These are phyloP conservation scores for Bos taurus DNA, from an alignment of 2,113 vertebrate genomes.

Conservation along the genomic window DNA sequence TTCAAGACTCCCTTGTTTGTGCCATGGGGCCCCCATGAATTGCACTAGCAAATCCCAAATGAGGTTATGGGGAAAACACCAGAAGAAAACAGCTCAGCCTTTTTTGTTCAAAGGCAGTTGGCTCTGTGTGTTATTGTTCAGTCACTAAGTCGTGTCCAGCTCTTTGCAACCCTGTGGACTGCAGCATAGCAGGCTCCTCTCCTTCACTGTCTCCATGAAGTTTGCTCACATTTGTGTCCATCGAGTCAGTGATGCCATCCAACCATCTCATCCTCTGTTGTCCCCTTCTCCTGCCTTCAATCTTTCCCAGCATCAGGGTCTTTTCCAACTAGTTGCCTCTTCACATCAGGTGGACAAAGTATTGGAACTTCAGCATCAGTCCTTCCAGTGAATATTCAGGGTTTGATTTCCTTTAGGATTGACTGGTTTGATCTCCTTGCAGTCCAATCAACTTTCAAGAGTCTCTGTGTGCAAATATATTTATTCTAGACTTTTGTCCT, in stretches of 20 bases:
- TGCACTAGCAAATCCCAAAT: background rate
- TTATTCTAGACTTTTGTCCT: background rate
- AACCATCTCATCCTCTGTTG: background rate
- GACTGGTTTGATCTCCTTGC: background rate
- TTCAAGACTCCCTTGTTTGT: background rate
- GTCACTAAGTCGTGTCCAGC: accelerated
- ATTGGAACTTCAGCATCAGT: background rate
- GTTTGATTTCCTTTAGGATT: background rate
- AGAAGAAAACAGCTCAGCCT: background rate
- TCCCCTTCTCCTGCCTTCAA: background rate
- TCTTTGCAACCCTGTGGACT: background rate
- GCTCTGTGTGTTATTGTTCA: accelerated
- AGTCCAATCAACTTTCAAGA: background rate
- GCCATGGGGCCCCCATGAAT: background rate
- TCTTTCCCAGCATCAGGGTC: background rate
- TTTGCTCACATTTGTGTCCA: background rate
- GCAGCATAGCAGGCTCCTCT: background rate
- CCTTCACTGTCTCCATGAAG: accelerated
- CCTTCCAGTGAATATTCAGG: background rate
- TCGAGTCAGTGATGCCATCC: background rate
- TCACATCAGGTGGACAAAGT: background rate
- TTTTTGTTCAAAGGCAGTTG: background rate
- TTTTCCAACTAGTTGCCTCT: background rate
- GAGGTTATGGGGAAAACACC: background rate
- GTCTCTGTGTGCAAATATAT: background rate